Base-by-base conservation (phyloP, 1,140 invertebrate genomes). In the Leptinotarsa texana region DNA sequence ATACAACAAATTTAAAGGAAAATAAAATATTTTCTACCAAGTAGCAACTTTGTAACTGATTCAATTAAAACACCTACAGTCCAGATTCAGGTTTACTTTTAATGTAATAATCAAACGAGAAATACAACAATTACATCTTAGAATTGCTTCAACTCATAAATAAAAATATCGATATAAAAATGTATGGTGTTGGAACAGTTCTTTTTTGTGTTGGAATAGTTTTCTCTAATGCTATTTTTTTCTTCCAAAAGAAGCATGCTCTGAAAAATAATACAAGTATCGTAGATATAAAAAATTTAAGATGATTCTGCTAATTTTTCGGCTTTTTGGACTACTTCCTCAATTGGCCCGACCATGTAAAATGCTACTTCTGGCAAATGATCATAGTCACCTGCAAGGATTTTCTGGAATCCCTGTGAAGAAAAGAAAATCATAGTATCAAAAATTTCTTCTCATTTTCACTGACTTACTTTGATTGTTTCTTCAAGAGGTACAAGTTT, bases 311-410 rank as follows among this genome's bases (percentile, higher is more conserved):
- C 80, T 78, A 82, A 76, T 78, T 79, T 93, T 85, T 98, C 95
- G 76, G 98, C 97, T 87, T 99, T 99, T 69, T 93, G 91, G 75
- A 93, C 90, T 72, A 99, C 98, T 89, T 99, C 98, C 86, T 98
- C 96, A 83, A 99, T 97, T 63, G 94, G 93, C 65, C 98, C 98
- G 76, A 98, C 96, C 98, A 99, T 99, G 88, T 98, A 99, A 89
- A 99, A 99, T 22, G 98, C 98, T 71, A 97, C 94, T 88, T 99
- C 98, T 8, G 98, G 98, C 75, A 99, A 87, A 86, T 99, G 95
- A 88, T 99, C 98, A 77, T 94, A 92, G 81, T 99, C 96, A 82
- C 97, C 98, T 76, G 82, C 88, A 71, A 98, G 88, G 83, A 98
- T 97, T 82, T 93, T 91, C 79, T 93, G 89, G 88, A 95, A 95